Percentiles rank a stretch among this genome's conserved stretches.
Evolutionary conservation across 2,888 invertebrate species (phyloP).

Genomic region (Chrysolina oricalcia): DNA sequence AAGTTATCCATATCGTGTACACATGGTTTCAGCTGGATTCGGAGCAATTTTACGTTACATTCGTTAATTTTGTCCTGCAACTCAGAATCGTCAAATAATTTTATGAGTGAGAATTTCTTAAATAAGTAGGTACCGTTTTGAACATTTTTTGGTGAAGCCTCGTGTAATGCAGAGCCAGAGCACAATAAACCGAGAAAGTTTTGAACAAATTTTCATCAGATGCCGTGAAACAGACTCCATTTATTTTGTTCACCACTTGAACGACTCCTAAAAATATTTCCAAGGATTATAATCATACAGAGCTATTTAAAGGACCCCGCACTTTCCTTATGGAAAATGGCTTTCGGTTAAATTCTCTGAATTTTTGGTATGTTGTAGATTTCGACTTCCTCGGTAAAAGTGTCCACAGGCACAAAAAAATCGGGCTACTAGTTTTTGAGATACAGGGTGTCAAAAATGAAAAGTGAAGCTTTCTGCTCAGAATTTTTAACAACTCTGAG

Average conservation of each 20-base stretch:
- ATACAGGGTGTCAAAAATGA: no score
- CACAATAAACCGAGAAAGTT: conserved; percentile 76
- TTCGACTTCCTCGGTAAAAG: no score
- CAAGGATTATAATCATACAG: neutral
- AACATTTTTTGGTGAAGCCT: conserved; percentile 73
- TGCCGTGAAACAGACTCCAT: conserved; percentile 70
- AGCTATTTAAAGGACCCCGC: no score
- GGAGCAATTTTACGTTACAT: conserved; percentile 69
- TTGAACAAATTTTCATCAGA: conserved; percentile 75
- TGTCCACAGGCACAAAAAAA: no score
- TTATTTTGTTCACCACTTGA: conserved; percentile 75
- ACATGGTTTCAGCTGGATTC: conserved; percentile 74
- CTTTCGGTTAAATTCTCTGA: no score
- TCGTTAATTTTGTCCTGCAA: conserved; percentile 56
- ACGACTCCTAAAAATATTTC: conserved; percentile 73
- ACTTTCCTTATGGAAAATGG: no score
- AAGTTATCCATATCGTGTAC: conserved; percentile 73
- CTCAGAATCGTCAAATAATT: conserved; percentile 61
- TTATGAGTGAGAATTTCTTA: conserved; percentile 48
- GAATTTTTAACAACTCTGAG: no score
- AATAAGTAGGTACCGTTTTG: conserved; percentile 64
- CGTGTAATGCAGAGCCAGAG: conserved; percentile 76
- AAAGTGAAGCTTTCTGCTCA: no score
- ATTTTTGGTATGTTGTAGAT: no score
- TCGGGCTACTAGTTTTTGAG: no score